A percentile compares a stretch with the other conserved stretches of the same genome.
phyloP scores from a whole-genome alignment of 2,888 invertebrate species.

The Osedax frankpressi region DNA sequence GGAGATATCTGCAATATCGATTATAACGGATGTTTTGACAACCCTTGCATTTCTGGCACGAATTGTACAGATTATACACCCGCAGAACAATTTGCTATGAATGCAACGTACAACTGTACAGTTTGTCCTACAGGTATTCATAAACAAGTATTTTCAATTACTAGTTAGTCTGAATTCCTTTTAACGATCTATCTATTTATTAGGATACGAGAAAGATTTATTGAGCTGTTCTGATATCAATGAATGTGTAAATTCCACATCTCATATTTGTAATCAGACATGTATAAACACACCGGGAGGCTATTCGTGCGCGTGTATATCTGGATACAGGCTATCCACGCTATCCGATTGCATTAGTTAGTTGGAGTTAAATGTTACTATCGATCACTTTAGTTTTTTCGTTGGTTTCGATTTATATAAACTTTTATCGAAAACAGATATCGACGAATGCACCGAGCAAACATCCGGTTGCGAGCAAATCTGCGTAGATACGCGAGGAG shows the following conservation, averaged over 20 bases:
- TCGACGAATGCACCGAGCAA: slow-evolving; percentile 11
- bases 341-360: neutral
- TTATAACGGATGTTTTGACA: slow-evolving; percentile 5
- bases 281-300: slow-evolving; percentile 12
- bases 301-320: slow-evolving; percentile 7
- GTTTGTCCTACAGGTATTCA: slow-evolving; percentile 10
- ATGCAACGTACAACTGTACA: slow-evolving; percentile 6
- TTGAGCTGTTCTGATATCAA: neutral
- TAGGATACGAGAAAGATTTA: neutral
- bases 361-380: too few species aligned
- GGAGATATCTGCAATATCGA: neutral
- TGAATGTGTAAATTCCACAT: slow-evolving; percentile 8
- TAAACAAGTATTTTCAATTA: too few species aligned
- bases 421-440: too few species aligned
- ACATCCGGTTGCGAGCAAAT: slow-evolving; percentile 10
- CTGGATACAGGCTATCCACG: slow-evolving; percentile 5
- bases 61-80: slow-evolving; percentile 20
- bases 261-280: slow-evolving; percentile 8
- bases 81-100: neutral
- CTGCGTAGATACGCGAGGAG: slow-evolving; percentile 26
- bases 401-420: too few species aligned
- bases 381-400: too few species aligned
- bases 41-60: slow-evolving; percentile 9
- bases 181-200: too few species aligned
- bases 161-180: too few species aligned